Evolutionary conservation across 2,113 vertebrate genomes (phyloP).

Genomic region (Heterochromis multidens): DNA sequence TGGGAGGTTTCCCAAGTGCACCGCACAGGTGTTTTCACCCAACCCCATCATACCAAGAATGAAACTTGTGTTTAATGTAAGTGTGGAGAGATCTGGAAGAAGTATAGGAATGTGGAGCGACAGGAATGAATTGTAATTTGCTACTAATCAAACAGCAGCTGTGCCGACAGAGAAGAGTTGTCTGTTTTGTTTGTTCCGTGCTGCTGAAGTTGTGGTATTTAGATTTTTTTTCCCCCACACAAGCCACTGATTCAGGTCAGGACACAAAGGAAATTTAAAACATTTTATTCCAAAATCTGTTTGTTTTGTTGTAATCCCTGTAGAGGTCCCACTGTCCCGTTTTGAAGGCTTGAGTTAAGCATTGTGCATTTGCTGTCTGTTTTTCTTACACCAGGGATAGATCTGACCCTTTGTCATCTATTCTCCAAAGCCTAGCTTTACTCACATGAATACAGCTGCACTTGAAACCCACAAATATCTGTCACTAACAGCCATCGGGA

Average conservation of each 20-base stretch:
- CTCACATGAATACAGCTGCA: neutral
- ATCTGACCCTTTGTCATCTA: neutral
- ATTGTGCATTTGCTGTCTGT: neutral
- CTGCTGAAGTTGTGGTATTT: neutral
- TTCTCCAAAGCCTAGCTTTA: neutral
- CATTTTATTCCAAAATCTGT: neutral
- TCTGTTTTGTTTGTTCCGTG: neutral
- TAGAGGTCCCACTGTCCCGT: neutral
- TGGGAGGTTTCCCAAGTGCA: too few relatives aligned
- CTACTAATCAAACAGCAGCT: neutral
- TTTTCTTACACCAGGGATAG: neutral
- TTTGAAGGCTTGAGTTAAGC: neutral
- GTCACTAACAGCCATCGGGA: neutral
- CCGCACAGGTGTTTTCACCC: neutral
- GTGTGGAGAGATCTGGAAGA: neutral
- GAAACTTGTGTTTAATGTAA: neutral
- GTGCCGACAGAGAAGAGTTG: neutral
- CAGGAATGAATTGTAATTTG: neutral
- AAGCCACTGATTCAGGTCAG: neutral
- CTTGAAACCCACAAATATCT: neutral
- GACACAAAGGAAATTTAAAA: neutral
- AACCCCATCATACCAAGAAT: neutral
- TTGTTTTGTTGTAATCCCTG: neutral
- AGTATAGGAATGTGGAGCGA: neutral
- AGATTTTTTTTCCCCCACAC: neutral